Evolutionary conservation across 2,113 vertebrate genomes (phyloP).

Genomic region (human (Homo sapiens)): GRCh38 chr2:2806501-2807000

Average conservation of each 20-base stretch:
- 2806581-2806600: background rate
- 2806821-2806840: background rate
- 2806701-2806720: fast-evolving
- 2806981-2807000: fast-evolving
- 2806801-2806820: fast-evolving
- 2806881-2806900: fast-evolving
- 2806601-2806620: fast-evolving
- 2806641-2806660: fast-evolving
- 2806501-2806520: background rate
- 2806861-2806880: fast-evolving
- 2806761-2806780: fast-evolving
- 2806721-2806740: background rate
- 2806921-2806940: background rate
- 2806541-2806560: background rate
- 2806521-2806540: background rate
- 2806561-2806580: fast-evolving
- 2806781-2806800: fast-evolving
- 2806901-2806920: fast-evolving
- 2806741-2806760: background rate
- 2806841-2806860: background rate
- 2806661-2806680: fast-evolving
- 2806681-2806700: fast-evolving
- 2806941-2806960: background rate
- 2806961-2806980: fast-evolving
- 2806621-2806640: fast-evolving